phyloP scores from a whole-genome alignment of 2,113 vertebrate species.

The Otis tarda region DNA sequence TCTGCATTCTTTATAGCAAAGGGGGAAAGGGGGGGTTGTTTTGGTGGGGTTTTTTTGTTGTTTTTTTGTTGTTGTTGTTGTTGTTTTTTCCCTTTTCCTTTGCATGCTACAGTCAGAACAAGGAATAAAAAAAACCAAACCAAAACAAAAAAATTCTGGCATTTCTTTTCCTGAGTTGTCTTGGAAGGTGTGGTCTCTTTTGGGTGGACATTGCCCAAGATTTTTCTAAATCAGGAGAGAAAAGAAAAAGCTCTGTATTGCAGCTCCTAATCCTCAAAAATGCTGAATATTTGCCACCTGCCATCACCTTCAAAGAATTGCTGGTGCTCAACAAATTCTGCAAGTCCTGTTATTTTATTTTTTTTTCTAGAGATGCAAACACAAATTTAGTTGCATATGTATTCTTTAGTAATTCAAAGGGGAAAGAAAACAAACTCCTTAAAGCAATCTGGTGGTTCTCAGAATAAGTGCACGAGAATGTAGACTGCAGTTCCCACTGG shows the following conservation, averaged over 20 bases:
- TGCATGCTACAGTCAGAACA: background rate
- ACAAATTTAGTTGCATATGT: background rate
- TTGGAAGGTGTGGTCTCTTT: background rate
- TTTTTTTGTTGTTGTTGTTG: no score
- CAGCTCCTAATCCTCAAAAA: background rate
- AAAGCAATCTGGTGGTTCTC: background rate
- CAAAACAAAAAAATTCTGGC: fast-evolving
- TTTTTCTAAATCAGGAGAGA: background rate
- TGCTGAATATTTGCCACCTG: conserved; percentile 10
- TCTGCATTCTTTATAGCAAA: background rate
- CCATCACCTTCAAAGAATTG: background rate
- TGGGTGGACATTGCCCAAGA: background rate
- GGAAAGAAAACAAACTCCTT: background rate
- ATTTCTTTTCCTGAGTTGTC: background rate
- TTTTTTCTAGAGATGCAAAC: background rate
- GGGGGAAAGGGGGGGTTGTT: no score
- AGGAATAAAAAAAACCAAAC: background rate
- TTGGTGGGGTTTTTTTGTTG: no score
- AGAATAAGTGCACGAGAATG: background rate
- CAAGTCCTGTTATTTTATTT: background rate
- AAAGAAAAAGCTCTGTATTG: background rate
- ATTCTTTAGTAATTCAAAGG: background rate
- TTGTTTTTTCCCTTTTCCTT: background rate
- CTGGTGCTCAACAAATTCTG: conserved; percentile 5
- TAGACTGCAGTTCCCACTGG: background rate